phyloP scores from a whole-genome alignment of 2,797 vertebrate species.

The Crenuchus spilurus region DNA sequence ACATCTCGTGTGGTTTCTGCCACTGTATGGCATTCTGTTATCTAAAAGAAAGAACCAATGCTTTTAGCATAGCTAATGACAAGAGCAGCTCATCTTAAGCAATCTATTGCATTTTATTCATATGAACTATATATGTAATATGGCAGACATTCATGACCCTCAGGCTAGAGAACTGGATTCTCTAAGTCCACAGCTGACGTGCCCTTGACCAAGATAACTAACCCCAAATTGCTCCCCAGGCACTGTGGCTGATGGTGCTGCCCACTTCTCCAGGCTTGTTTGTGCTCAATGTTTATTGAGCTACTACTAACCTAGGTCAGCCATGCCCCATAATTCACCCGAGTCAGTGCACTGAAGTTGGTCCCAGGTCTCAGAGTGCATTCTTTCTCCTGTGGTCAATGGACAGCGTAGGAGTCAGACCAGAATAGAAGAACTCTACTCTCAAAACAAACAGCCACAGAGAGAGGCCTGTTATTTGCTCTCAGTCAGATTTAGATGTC shows the following conservation, averaged over 20 bases:
- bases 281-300: background rate
- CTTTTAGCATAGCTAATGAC: no score
- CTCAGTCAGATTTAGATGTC: conserved; percentile 43
- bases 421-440: conserved; percentile 25
- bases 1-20: background rate
- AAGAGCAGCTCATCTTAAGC: no score
- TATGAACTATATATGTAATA: no score
- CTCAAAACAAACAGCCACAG: conserved; percentile 43
- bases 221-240: no score
- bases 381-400: conserved; percentile 36
- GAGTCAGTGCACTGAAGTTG: background rate
- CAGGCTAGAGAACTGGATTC: no score
- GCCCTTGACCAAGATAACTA: no score
- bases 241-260: no score
- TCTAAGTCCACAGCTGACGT: no score
- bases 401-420: conserved; percentile 25
- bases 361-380: background rate
- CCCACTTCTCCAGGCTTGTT: no score
- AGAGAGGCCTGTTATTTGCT: conserved; percentile 50
- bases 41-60: no score
- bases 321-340: conserved; percentile 30
- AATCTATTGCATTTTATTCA: no score
- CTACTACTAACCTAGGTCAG: background rate
- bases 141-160: no score
- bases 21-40: background rate